Evolutionary conservation across 2,113 vertebrate genomes (phyloP).

Genomic region (Grammomys surdaster): DNA sequence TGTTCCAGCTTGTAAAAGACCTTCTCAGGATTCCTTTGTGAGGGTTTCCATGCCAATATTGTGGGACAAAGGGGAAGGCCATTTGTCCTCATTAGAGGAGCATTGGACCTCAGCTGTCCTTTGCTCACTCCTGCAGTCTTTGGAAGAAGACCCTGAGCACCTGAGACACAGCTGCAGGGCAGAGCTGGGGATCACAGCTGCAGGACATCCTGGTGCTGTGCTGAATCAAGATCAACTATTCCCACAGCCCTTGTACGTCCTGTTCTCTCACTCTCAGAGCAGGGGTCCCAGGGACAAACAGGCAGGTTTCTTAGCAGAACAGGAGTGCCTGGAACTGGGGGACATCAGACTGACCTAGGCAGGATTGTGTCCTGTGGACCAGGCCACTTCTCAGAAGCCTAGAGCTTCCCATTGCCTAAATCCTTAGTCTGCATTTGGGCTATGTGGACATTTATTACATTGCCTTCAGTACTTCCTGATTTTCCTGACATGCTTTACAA

Average conservation of each 20-base stretch:
- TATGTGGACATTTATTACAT: neutral
- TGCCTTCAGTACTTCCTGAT: neutral
- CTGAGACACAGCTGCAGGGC: neutral
- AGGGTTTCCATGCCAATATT: neutral
- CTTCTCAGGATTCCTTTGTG: neutral
- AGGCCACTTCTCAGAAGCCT: neutral
- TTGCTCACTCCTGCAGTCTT: neutral
- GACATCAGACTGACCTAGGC: neutral
- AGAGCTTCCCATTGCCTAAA: neutral
- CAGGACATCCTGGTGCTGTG: accelerated
- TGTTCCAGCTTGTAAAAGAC: neutral
- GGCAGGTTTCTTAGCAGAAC: neutral
- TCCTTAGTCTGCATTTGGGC: neutral
- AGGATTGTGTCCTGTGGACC: neutral
- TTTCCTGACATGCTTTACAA: neutral
- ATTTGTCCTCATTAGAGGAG: neutral
- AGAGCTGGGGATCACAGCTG: neutral
- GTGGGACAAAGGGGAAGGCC: neutral
- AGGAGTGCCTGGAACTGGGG: neutral
- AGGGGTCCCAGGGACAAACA: neutral
- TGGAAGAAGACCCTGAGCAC: neutral
- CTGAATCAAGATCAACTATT: too few species aligned
- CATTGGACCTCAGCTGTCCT: neutral
- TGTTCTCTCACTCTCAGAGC: neutral
- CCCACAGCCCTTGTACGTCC: neutral